Evolutionary conservation across 2,888 invertebrate species (phyloP).

Genomic region (Saturnia japonica): DNA sequence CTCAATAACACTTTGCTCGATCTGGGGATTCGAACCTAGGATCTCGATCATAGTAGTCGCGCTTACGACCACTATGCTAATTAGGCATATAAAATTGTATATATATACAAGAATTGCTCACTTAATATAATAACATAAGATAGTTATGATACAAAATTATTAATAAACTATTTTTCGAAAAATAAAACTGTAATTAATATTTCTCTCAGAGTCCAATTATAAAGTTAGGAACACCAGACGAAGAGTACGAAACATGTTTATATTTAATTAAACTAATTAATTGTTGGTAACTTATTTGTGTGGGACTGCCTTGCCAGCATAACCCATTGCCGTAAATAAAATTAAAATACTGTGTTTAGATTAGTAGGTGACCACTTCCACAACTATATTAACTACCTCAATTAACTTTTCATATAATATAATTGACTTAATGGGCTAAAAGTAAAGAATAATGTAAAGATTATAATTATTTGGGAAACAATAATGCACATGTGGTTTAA

Average conservation of each 20-base stretch:
- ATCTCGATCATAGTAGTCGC: no score
- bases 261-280: background rate
- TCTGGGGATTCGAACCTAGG: no score
- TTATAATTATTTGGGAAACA: background rate
- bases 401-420: conserved; percentile 1
- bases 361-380: background rate
- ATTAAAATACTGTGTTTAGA: background rate
- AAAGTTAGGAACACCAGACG: background rate
- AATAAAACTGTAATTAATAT: no score
- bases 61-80: no score
- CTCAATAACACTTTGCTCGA: no score
- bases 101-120: no score
- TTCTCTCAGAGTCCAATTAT: no score
- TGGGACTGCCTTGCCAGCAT: background rate
- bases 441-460: background rate
- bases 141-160: no score
- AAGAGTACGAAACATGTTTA: background rate
- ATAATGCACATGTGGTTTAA: background rate
- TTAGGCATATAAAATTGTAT: no score
- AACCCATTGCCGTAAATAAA: background rate
- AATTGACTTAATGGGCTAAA: background rate
- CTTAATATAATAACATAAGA: no score
- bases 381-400: background rate
- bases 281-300: background rate
- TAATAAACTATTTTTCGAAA: no score